A percentile compares a stretch with the other conserved stretches of the same genome.
phyloP scores from a whole-genome alignment of 2,888 invertebrate genomes.

The Pinctada fucata region DNA sequence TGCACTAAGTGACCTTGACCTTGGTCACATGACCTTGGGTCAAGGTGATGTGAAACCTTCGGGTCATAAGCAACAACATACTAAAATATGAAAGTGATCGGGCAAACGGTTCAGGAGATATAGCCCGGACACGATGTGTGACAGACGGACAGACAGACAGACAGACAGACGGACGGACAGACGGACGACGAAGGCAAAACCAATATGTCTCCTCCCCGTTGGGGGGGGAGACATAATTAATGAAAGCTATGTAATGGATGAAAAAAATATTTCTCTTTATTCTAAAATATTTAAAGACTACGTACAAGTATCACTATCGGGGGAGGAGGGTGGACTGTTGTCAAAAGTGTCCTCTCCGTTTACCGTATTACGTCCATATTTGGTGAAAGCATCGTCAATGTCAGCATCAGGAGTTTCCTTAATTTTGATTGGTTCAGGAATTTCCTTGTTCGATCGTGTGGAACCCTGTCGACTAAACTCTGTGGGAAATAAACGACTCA shows the following conservation, averaged over 20 bases:
- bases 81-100: too few species aligned
- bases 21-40: too few species aligned
- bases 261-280: background rate
- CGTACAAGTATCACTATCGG: conserved; percentile 65
- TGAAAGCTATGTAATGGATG: background rate
- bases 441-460: conserved; percentile 45
- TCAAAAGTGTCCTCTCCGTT: conserved; percentile 44
- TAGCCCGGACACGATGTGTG: too few species aligned
- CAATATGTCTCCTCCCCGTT: too few species aligned
- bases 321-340: conserved; percentile 65
- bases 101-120: too few species aligned
- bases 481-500: conserved; percentile 32
- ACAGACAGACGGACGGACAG: too few species aligned
- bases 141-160: too few species aligned
- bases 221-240: too few species aligned
- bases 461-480: conserved; percentile 64
- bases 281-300: background rate
- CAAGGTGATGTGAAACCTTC: too few species aligned
- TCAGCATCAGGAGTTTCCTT: conserved; percentile 47
- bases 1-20: too few species aligned
- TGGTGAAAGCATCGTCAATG: conserved; percentile 67
- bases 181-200: too few species aligned
- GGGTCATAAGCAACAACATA: too few species aligned
- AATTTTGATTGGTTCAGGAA: conserved; percentile 18
- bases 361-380: conserved; percentile 50